phyloP scores from a whole-genome alignment of 2,113 vertebrate genomes.

The Copsychus sechellarum region DNA sequence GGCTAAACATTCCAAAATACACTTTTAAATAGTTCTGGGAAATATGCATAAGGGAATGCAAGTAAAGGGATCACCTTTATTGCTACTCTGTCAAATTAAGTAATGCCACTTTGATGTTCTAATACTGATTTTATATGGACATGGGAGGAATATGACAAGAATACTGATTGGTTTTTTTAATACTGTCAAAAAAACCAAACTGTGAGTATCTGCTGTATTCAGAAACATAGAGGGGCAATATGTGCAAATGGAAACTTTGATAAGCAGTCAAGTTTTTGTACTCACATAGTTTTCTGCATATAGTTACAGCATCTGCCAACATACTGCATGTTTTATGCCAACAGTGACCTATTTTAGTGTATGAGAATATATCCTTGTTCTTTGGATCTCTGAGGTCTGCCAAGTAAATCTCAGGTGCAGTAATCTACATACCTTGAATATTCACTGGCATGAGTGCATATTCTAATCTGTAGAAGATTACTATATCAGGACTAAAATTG shows the following conservation, averaged over 20 bases:
- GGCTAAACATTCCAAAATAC: not conserved
- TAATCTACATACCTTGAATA: not conserved
- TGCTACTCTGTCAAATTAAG: not conserved
- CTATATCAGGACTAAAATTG: not conserved
- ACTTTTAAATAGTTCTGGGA: not conserved
- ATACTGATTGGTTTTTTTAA: not conserved
- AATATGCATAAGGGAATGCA: not conserved
- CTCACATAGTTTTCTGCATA: not conserved
- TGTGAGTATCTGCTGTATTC: not conserved
- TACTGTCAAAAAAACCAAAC: not conserved
- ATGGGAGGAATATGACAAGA: not conserved
- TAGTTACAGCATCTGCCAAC: not conserved
- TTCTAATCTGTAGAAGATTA: not conserved
- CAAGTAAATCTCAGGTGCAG: conserved; percentile 32
- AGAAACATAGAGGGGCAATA: not conserved
- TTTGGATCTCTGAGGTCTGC: not conserved
- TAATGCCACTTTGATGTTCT: conserved; percentile 19
- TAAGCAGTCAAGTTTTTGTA: not conserved
- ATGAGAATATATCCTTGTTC: not conserved
- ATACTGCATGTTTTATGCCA: not conserved
- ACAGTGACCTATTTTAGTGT: not conserved
- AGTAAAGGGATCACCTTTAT: not conserved
- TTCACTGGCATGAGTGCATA: not conserved
- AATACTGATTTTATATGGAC: not conserved
- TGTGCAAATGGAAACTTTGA: not conserved